Conservation (phyloP, 2,888 invertebrate genomes). For the Harpalus rubripes region DNA sequence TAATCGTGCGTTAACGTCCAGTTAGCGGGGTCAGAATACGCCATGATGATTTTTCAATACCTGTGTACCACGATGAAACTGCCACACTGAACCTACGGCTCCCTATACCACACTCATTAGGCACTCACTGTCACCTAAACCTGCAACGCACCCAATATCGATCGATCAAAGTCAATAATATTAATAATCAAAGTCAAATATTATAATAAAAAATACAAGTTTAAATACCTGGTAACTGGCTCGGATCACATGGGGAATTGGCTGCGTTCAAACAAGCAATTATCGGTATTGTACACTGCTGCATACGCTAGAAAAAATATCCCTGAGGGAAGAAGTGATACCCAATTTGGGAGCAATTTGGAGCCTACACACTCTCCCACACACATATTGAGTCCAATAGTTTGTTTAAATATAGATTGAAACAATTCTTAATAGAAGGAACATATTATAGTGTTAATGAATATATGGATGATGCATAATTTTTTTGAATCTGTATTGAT, state of each 20-base stretch:
- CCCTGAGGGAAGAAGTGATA: conserved; percentile 16
- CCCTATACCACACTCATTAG: conserved; percentile 58
- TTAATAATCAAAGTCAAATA: conserved; percentile 77
- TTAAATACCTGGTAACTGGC: conserved; percentile 68
- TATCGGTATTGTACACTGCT: conserved; percentile 60
- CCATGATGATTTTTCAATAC: conserved; percentile 71
- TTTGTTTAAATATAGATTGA: too few species aligned
- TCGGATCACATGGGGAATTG: conserved; percentile 39
- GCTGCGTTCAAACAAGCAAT: conserved; percentile 58
- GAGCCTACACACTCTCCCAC: not conserved
- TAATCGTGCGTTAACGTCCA: conserved; percentile 71
- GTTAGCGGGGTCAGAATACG: conserved; percentile 67
- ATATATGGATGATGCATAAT: too few species aligned
- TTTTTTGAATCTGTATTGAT: too few species aligned
- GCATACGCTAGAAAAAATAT: conserved; percentile 5
- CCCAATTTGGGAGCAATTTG: conserved; percentile 14
- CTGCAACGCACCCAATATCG: conserved; percentile 72
- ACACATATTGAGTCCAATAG: too few species aligned
- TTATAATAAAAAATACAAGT: conserved; percentile 70
- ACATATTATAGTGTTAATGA: too few species aligned
- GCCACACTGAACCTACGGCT: conserved; percentile 62
- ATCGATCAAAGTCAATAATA: conserved; percentile 78
- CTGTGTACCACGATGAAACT: conserved; percentile 70
- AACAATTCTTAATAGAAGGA: too few species aligned
- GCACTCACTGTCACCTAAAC: conserved; percentile 72